Evolutionary conservation across 2,888 invertebrate species (phyloP), one percentile per base, ranked within the genome.

Genomic region (Hydriomena furcata): DNA sequence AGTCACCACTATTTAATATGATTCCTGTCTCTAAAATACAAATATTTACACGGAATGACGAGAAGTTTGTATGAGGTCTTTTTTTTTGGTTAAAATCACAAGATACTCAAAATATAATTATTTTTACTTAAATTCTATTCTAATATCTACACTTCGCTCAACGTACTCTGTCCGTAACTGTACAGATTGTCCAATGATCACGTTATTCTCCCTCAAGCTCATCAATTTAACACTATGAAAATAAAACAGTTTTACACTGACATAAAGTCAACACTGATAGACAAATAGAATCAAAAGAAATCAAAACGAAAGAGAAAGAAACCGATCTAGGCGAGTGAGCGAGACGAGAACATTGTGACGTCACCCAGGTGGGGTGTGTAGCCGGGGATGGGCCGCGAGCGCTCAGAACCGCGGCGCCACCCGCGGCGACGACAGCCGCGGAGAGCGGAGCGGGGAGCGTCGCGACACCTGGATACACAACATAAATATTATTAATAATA

Each of bases 21-120:
- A 17, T 44, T 56, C 32, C 44, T 54, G 59, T 58, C 38, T 58
- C 30, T 38, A 37, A 42, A 47, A 12, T 50, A 66, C 71, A 73
- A 68, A 66, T 80, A 81, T 81, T 78, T 79, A 81, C 79, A 81
- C 68, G 75, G 73, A 74, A 76, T 78, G 73, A 76, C 71, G 73
- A 76, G 73, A 73, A 75, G 68, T 69, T 58, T 55, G 51, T 46
- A 70, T 70, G 81, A 79, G 76, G 78, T 82, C 72, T 70, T 77
- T 71, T 78, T 85, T 87, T 88, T 88, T 86, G 87, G 86, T 87
- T 86, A 75, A 80, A 84, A 89, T 89, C 88, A 89, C 89, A 79
- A 82, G 72, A 76, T 84, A 85, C 63, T 79, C 80, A 82, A 83
- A 84, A 84, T 81, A 82, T 80, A 78, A 76, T 71, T 67, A 71